Percentiles rank a stretch among this genome's conserved stretches.
Evolutionary conservation across 1,140 invertebrate genomes (phyloP).

Genomic region (Drosophila albomicans): DNA sequence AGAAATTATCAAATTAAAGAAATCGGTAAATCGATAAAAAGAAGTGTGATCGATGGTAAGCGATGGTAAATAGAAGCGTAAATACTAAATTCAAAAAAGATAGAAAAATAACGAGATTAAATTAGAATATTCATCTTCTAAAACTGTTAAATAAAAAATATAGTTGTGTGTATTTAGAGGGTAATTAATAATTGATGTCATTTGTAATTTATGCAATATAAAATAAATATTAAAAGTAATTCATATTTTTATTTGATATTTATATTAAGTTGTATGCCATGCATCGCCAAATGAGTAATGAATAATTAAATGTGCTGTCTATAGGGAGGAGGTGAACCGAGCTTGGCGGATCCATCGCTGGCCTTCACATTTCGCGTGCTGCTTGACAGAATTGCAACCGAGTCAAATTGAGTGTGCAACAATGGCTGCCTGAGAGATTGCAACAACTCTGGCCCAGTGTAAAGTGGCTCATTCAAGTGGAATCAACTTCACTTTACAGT

Average conservation of each 20-base stretch:
- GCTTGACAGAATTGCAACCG: conserved; percentile 47
- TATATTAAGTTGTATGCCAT: conserved; percentile 11
- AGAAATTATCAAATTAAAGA: no score
- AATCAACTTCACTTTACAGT: conserved; percentile 4
- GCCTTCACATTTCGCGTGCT: conserved; percentile 56
- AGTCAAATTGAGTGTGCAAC: conserved; percentile 46
- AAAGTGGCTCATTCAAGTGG: conserved; percentile 14
- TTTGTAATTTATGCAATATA: not conserved
- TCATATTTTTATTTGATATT: conserved; percentile 1
- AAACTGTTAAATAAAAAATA: no score
- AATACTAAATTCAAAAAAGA: no score
- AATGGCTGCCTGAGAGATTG: conserved; percentile 36
- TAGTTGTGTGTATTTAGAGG: no score
- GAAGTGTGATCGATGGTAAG: no score
- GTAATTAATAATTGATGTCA: no score
- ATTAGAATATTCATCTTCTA: no score
- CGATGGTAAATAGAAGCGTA: no score
- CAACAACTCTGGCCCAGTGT: conserved; percentile 25
- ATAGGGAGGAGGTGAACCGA: conserved; percentile 16
- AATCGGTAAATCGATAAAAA: no score
- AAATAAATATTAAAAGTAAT: conserved; percentile 2
- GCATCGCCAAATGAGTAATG: conserved; percentile 5
- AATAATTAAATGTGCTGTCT: conserved; percentile 18
- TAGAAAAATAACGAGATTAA: no score
- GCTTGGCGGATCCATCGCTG: conserved; percentile 18